phyloP scores from a whole-genome alignment of 2,888 invertebrate species.

The Drosophila prolongata region DNA sequence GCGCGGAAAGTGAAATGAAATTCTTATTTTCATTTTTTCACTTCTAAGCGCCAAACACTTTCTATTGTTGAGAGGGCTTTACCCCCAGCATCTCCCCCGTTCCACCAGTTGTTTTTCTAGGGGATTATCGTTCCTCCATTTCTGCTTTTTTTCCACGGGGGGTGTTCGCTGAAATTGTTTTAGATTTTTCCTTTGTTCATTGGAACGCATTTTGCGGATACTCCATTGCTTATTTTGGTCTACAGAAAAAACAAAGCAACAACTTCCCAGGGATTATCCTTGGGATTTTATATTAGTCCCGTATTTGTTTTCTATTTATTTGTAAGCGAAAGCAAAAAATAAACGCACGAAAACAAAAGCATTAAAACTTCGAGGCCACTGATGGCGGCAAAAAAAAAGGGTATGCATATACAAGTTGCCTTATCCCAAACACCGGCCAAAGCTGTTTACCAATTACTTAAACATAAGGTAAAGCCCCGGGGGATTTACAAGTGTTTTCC shows the following conservation, averaged over 20 bases:
- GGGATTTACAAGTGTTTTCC: conserved; percentile 72
- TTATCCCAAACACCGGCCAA: conserved; percentile 48
- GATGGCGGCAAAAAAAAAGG: conserved; percentile 40
- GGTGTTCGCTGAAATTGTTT: conserved; percentile 58
- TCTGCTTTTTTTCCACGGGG: background rate
- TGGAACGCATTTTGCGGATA: conserved; percentile 49
- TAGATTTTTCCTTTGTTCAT: conserved; percentile 49
- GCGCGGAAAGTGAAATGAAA: conserved; percentile 68
- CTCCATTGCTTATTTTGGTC: conserved; percentile 44
- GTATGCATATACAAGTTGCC: conserved; percentile 20
- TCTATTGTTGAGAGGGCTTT: conserved; percentile 49
- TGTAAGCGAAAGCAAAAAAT: conserved; percentile 16
- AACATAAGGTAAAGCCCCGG: conserved; percentile 68
- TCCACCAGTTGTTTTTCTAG: conserved; percentile 36
- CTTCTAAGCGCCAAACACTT: conserved; percentile 61
- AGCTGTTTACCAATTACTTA: conserved; percentile 77
- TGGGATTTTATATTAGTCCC: conserved; percentile 60
- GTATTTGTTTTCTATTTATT: conserved; percentile 59
- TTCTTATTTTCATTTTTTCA: conserved; percentile 51
- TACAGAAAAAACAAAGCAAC: conserved; percentile 27
- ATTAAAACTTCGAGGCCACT: conserved; percentile 25
- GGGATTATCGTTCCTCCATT: conserved; percentile 58
- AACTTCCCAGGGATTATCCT: conserved; percentile 76
- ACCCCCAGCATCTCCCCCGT: background rate
- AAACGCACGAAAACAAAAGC: conserved; percentile 24